A percentile compares a stretch with the other conserved stretches of the same genome.
phyloP scores from a whole-genome alignment of 2,797 vertebrate genomes.

The Halcyon chelicuti region DNA sequence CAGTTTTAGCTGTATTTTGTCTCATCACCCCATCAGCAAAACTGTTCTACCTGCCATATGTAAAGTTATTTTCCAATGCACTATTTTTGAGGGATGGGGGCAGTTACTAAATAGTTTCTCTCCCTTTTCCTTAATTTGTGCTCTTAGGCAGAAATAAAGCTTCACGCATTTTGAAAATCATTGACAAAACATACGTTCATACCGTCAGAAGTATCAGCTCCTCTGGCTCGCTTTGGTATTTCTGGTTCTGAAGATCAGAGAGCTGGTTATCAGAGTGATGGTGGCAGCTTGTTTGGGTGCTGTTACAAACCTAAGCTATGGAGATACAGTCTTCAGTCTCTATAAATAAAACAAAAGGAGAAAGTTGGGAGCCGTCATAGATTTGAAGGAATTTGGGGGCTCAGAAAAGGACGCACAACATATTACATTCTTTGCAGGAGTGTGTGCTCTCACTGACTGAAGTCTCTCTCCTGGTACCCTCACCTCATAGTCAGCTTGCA shows the following conservation, averaged over 20 bases:
- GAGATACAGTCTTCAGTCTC: not conserved
- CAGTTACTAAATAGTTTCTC: not conserved
- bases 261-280: not conserved
- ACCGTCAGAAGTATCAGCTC: not conserved
- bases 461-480: not conserved
- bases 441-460: not conserved
- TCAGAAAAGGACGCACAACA: fast-evolving
- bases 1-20: not conserved
- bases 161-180: not conserved
- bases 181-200: fast-evolving
- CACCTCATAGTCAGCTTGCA: fast-evolving
- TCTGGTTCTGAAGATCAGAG: not conserved
- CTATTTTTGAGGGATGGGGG: not conserved
- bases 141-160: not conserved
- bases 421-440: not conserved
- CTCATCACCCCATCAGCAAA: not conserved
- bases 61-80: not conserved
- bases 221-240: not conserved
- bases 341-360: not conserved
- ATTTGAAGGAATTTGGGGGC: not conserved
- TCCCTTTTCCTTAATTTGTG: not conserved
- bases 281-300: fast-evolving
- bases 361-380: not conserved
- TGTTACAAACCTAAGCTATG: not conserved
- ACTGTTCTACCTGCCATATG: not conserved